A percentile compares a stretch with the other conserved stretches of the same genome.
Evolutionary conservation across 2,797 vertebrate species (phyloP).

Genomic region (Bradypus variegatus): DNA sequence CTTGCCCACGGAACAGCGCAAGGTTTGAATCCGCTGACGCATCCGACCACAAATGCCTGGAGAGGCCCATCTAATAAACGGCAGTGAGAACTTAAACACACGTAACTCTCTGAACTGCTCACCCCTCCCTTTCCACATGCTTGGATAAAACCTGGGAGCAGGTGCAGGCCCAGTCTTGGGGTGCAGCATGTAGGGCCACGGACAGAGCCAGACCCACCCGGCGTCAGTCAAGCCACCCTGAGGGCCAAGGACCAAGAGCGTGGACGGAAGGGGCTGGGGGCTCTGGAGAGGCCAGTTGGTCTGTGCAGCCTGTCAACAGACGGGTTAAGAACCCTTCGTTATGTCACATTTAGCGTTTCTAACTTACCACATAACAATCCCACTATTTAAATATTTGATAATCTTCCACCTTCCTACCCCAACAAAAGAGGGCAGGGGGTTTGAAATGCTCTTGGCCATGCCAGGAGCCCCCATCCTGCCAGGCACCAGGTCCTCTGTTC

Average conservation of each 20-base stretch:
- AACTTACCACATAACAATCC: not conserved
- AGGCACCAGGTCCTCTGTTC: slow-evolving; percentile 12
- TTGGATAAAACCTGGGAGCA: not conserved
- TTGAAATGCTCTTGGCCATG: slow-evolving; percentile 31
- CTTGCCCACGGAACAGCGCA: not conserved
- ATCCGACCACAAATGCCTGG: not conserved
- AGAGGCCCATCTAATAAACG: not conserved
- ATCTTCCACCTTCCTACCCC: not conserved
- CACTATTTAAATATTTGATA: not conserved
- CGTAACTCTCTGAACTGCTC: not conserved
- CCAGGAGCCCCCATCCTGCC: not conserved
- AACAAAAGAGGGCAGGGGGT: not conserved
- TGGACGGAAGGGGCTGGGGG: too few species aligned
- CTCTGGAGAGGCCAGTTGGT: too few species aligned
- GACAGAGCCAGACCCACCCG: too few species aligned
- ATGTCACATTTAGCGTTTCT: not conserved
- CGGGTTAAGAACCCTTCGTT: not conserved
- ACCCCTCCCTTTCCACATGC: not conserved
- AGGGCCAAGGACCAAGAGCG: too few species aligned
- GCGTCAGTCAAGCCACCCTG: too few species aligned
- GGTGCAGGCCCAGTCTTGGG: not conserved
- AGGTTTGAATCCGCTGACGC: not conserved
- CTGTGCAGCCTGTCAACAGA: not conserved
- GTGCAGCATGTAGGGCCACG: too few species aligned
- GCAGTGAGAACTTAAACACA: not conserved